A percentile compares a stretch with the other conserved stretches of the same genome.
These are phyloP conservation scores for Gavialis gangeticus DNA, from an alignment of 2,113 vertebrate species.

Conservation along the genomic window DNA sequence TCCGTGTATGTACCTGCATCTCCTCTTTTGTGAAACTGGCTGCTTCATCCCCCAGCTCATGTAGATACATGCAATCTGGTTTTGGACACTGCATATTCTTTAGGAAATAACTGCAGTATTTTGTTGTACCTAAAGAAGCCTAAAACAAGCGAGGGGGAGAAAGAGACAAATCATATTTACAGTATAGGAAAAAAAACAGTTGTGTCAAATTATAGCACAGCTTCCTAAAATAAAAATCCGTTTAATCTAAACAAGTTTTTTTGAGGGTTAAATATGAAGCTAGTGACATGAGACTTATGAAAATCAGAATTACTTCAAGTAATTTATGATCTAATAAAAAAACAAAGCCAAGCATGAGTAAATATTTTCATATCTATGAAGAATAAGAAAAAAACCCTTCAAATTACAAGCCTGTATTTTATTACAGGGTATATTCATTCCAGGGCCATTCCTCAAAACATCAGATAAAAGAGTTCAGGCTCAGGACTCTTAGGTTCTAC, in stretches of 20 bases:
- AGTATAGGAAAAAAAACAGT: not conserved
- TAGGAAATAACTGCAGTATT: constrained; percentile 99
- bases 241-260: not conserved
- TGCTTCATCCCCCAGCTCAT: constrained; percentile 98
- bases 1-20: constrained; percentile 90
- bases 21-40: constrained; percentile 99
- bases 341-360: not conserved
- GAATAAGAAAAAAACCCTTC: not conserved
- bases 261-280: not conserved
- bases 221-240: not conserved
- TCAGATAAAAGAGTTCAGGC: not conserved
- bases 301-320: not conserved
- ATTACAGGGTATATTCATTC: not conserved
- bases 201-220: not conserved
- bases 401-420: not conserved
- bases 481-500: not conserved
- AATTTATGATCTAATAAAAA: not conserved
- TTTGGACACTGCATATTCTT: constrained; percentile 99
- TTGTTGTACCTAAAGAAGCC: constrained; percentile 99
- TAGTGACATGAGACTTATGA: not conserved
- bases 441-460: not conserved
- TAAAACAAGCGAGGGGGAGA: constrained; percentile 52
- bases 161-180: not conserved
- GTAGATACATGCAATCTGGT: constrained; percentile 99
- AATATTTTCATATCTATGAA: not conserved